Evolutionary conservation across 2,113 vertebrate genomes (phyloP).

Genomic region (Hyaena hyaena): DNA sequence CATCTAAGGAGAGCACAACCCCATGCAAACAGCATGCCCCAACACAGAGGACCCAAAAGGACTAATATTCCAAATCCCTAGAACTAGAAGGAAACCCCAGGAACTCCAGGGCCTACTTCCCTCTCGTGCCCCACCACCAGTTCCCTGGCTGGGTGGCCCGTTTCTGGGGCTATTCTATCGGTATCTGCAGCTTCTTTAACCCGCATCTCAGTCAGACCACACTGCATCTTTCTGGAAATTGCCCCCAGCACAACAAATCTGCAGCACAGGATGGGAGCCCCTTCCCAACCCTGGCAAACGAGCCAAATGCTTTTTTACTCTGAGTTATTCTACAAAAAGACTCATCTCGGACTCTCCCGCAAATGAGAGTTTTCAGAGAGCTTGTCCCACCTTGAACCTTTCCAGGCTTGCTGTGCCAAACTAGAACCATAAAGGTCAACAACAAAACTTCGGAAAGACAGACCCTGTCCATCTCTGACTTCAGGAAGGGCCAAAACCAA

Average conservation of each 20-base stretch:
- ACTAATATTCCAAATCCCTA: not conserved
- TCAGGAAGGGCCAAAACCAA: constrained; percentile 2
- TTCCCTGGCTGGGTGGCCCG: too few relatives aligned
- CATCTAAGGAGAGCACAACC: not conserved
- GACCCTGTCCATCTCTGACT: not conserved
- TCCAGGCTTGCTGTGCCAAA: not conserved
- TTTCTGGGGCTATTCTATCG: not conserved
- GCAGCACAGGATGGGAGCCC: not conserved
- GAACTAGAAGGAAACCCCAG: not conserved
- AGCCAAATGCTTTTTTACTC: not conserved
- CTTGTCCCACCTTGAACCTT: not conserved
- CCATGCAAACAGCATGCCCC: not conserved
- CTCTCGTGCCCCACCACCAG: not conserved
- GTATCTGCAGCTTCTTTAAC: not conserved
- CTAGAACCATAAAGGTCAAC: not conserved
- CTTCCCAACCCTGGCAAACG: not conserved
- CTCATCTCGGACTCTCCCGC: not conserved
- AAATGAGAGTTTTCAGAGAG: not conserved
- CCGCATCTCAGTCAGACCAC: not conserved
- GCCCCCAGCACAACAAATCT: not conserved
- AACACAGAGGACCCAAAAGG: not conserved
- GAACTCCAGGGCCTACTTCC: too few relatives aligned
- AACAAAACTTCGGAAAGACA: not conserved
- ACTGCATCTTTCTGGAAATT: not conserved
- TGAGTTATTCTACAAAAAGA: not conserved